Percentiles rank a stretch among this genome's conserved stretches.
Evolutionary conservation across 2,888 invertebrate genomes (phyloP).

Genomic region (Proisotoma minuta): DNA sequence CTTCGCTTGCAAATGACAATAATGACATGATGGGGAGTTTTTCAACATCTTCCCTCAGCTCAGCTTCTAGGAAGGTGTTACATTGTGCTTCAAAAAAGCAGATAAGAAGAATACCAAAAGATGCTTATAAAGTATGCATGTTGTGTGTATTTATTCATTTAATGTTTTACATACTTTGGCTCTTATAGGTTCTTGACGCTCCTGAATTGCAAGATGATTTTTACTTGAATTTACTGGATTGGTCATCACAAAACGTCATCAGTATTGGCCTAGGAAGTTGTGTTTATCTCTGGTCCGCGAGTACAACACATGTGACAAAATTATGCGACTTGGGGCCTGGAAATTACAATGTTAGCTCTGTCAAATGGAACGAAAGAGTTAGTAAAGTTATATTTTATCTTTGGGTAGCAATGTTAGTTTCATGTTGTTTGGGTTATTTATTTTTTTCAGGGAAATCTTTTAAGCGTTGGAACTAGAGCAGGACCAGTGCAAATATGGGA

Average conservation of each 20-base stretch:
- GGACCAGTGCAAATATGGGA: constrained; percentile 98
- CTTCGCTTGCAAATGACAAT: constrained; percentile 43
- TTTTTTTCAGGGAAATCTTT: constrained; percentile 67
- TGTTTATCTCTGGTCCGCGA: constrained; percentile 98
- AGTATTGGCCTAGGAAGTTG: constrained; percentile 62
- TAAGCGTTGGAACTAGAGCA: constrained; percentile 95
- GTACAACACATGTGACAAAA: constrained; percentile 93
- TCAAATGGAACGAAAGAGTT: constrained; percentile 92
- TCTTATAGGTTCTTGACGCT: constrained; percentile 25
- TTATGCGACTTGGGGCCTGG: constrained; percentile 90
- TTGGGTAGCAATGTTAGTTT: neutral
- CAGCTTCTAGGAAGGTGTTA: constrained; percentile 87
- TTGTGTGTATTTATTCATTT: neutral
- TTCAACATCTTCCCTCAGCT: constrained; percentile 89
- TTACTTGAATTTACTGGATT: constrained; percentile 31
- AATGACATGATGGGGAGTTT: constrained; percentile 74
- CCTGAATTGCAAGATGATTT: constrained; percentile 28
- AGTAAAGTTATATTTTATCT: constrained; percentile 22
- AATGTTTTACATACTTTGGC: neutral
- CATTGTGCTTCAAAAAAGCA: constrained; percentile 92
- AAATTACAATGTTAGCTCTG: constrained; percentile 92
- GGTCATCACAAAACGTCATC: constrained; percentile 19
- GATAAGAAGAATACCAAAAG: constrained; percentile 89
- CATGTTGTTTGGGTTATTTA: neutral
- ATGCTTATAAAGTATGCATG: constrained; percentile 78